Evolutionary conservation across 1,140 invertebrate species (phyloP).

Genomic region (Dreissena rostriformis): DNA sequence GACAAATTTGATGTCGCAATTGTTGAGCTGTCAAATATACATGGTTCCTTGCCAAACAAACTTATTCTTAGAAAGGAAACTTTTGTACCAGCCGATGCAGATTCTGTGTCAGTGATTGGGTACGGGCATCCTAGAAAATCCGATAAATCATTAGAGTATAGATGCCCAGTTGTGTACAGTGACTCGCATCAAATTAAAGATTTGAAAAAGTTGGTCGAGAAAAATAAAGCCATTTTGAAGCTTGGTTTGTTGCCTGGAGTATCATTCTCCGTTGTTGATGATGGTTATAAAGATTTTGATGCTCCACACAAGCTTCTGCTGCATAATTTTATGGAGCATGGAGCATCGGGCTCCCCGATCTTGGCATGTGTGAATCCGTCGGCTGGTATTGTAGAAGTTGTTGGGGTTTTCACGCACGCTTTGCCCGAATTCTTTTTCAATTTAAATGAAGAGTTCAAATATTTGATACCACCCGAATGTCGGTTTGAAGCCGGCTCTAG

Average conservation of each 20-base stretch:
- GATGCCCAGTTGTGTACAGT: neutral
- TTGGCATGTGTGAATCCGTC: neutral
- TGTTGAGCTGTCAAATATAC: neutral
- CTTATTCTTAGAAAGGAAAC: neutral
- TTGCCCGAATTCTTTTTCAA: neutral
- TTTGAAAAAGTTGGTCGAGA: neutral
- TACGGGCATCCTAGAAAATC: neutral
- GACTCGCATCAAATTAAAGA: neutral
- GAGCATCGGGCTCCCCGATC: neutral
- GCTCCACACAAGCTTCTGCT: neutral
- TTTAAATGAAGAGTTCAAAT: neutral
- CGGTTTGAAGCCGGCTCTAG: neutral
- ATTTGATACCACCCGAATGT: neutral
- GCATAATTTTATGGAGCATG: neutral
- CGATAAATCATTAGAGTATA: neutral
- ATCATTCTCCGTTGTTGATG: neutral
- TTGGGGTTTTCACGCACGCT: neutral
- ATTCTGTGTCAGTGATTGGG: neutral
- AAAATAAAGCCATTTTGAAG: neutral
- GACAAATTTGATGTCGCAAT: neutral
- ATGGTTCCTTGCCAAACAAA: neutral
- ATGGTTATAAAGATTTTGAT: neutral
- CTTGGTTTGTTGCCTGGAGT: neutral
- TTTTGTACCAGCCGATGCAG: too few relatives aligned
- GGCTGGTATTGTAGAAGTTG: neutral